Base-by-base conservation (phyloP, 1,140 invertebrate genomes). In the Procambarus clarkii region DNA sequence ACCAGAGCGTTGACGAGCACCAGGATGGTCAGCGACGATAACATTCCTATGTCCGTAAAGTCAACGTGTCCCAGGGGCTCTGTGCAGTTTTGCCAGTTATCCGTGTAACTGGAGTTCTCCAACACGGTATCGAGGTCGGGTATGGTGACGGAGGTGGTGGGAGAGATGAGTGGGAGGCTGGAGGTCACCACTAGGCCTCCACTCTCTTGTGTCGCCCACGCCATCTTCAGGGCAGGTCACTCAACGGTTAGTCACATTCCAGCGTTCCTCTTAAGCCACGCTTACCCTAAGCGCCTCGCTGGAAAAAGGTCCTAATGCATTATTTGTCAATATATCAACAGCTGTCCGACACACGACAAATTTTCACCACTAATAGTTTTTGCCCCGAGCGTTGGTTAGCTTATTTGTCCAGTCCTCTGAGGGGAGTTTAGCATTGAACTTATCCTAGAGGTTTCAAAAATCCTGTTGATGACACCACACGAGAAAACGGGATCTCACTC, bases 1-100 rank as follows among this genome's bases (percentile, higher is more conserved):
- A 98, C 97, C 94, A 98, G 96, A 15, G 98, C 96, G 94, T 98
- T 97, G 93, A 98, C 97, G 91, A 97, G 95, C 76, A 96, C 96
- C 79, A 98, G 95, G 91, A 97, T 95, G 93, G 96, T 96, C 91
- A 98, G 95, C 93, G 96, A 97, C 84, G 96, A 95, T 92, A 98
- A 94, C 94, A 96, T 96, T 93, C 95, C 95, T 50, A 97, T 96
- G 94, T 97, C 96, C 93, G 96, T 96, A 97, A 97, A 98, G 94
- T 96, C 95, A 93, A 97, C 97, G 94, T 96, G 95, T 93, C 96
- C 96, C 93, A 96, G 95, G 94, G 97, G 95, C 94, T 96, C 96
- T 94, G 96, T 95, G 95, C 97, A 97, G 94, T 96, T 93, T 3
- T 46, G 82, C 8, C 64, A 50, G 8, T 48, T 48, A 46, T 84